Conservation (phyloP, 2,797 vertebrate species). For the Aeoliscus strigatus region DNA sequence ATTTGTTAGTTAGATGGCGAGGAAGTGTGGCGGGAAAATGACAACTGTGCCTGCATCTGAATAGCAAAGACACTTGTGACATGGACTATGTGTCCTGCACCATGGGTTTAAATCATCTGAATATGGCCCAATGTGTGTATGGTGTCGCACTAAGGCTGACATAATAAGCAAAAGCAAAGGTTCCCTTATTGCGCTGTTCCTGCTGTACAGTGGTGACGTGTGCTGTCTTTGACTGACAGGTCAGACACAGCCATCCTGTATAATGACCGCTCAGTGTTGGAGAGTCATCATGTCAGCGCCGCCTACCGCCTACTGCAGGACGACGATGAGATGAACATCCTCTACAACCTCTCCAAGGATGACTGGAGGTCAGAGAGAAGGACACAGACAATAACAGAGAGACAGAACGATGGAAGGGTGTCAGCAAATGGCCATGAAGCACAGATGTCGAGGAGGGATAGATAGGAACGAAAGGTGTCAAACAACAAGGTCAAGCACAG, state of each 20-base stretch:
- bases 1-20: no score
- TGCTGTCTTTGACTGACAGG: conserved; percentile 63
- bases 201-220: neutral
- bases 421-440: conserved; percentile 79
- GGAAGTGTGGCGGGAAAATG: no score
- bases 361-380: conserved; percentile 89
- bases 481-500: conserved; percentile 6
- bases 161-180: no score
- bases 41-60: no score
- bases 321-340: conserved; percentile 98
- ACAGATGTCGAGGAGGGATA: conserved; percentile 33
- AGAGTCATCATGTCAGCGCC: conserved; percentile 96
- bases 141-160: no score
- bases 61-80: no score
- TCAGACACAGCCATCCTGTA: conserved; percentile 96
- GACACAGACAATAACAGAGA: conserved; percentile 2
- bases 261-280: conserved; percentile 93
- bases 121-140: no score
- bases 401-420: conserved; percentile 1
- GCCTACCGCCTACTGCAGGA: conserved; percentile 94
- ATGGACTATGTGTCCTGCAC: no score
- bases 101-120: neutral
- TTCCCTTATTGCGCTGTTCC: no score
- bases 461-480: conserved; percentile 3
- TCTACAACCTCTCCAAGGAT: conserved; percentile 95